Percentiles rank a stretch among this genome's conserved stretches.
These are phyloP conservation scores for Proterorhinus semilunaris DNA, from an alignment of 2,113 vertebrate genomes.

Conservation along the genomic window DNA sequence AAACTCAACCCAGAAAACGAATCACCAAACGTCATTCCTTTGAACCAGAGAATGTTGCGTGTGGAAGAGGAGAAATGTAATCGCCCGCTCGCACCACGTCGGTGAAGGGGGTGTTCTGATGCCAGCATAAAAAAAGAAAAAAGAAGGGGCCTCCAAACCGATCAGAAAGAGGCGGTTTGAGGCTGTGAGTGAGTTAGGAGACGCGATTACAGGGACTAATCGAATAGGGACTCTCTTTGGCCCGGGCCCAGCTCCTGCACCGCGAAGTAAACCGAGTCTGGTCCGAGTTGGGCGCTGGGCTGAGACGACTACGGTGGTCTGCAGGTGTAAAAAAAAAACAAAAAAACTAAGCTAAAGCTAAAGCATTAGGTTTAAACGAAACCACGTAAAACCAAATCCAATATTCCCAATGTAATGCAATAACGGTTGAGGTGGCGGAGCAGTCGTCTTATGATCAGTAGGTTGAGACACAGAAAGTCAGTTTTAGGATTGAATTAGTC, in stretches of 20 bases:
- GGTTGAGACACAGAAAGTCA: no score
- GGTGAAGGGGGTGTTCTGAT: not conserved
- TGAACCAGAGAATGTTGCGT: not conserved
- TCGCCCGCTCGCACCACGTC: slow-evolving; percentile 6
- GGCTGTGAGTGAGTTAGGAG: slow-evolving; percentile 32
- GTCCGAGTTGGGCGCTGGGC: not conserved
- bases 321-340: no score
- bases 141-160: slow-evolving; percentile 16
- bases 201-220: slow-evolving; percentile 22
- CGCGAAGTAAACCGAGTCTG: not conserved
- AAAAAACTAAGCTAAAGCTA: no score
- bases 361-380: no score
- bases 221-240: slow-evolving; percentile 15
- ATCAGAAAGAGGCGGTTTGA: slow-evolving; percentile 13
- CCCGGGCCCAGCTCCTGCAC: not conserved
- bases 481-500: no score
- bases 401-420: no score
- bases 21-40: not conserved
- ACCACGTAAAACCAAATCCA: no score
- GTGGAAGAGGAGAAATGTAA: slow-evolving; percentile 12
- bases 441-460: no score
- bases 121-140: slow-evolving; percentile 13
- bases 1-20: not conserved
- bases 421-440: no score
- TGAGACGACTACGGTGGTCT: no score